Evolutionary conservation across 2,797 vertebrate species (phyloP), one percentile per base, ranked within the genome.

Genomic region (Erithacus rubecula): DNA sequence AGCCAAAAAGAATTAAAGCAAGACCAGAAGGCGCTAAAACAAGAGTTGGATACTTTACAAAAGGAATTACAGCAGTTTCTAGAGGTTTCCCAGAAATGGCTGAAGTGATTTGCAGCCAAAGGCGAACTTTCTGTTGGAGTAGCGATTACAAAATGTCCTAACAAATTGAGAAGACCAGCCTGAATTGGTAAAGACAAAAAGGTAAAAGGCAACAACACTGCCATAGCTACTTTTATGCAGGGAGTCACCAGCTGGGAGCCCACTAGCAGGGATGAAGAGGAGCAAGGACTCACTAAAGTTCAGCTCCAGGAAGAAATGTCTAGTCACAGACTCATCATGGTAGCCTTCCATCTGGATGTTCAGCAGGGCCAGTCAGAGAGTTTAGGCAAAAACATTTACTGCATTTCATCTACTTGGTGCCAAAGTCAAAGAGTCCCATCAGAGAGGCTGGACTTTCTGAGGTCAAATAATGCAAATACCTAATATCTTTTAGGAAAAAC

Each of bases 1-100:
- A 87, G 83, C 77, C 83, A 93, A 88, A 89, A 96, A 81, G 81
- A 95, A 89, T 84, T 95, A 90, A 92, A 94, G 55, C 53, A 89
- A 93, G 88, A 93, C 77, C 80, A 94, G 88, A 94, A 96, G 92
- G 92, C 0, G 0, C 83, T 95, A 89, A 94, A 95, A 89, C 59
- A 87, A 84, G 74, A 94, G 37, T 15, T 95, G 94, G 94, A 96
- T 84, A 83, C 41, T 89, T 94, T 85, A 95, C 93, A 95, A 92
- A 95, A 95, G 64, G 64, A 95, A 92, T 92, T 96, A 90, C 77
- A 90, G 49, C 41, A 70, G 83, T 82, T 77, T 82, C 90, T 96
- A 93, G 90, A 95, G 37, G 22, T 77, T 93, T 96, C 86, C 81
- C 75, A 87, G 77, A 93, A 94, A 92, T 52, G 63, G 49, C 37